A percentile compares a stretch with the other conserved stretches of the same genome.
Evolutionary conservation across 92 coral and sea anemone species (phyloP).

Genomic region (Muricea muricata): DNA sequence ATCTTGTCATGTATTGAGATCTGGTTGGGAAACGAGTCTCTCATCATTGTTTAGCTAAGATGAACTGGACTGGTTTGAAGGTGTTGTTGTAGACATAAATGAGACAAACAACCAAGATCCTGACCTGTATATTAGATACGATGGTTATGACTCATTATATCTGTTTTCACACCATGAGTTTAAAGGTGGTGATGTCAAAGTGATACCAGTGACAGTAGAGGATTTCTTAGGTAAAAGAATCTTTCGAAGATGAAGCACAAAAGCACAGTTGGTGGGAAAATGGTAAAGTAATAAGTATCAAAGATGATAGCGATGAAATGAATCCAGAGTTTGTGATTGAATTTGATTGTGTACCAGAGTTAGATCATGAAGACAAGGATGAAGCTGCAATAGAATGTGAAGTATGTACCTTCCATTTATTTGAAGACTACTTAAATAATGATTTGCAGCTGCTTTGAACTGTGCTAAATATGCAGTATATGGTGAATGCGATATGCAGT

Average conservation of each 20-base stretch:
- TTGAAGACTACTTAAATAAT: too few relatives aligned
- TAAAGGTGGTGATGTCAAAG: conserved; percentile 15
- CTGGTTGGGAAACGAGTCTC: too few relatives aligned
- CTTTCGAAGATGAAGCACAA: conserved; percentile 36
- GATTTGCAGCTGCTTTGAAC: too few relatives aligned
- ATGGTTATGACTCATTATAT: conserved; percentile 51
- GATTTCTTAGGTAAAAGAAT: conserved; percentile 48
- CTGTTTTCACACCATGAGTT: conserved; percentile 50
- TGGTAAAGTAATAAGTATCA: conserved; percentile 22
- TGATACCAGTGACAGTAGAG: background rate
- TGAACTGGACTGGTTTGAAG: conserved; percentile 47
- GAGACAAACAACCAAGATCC: conserved; percentile 47
- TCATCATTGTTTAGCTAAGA: too few relatives aligned
- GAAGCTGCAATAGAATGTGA: too few relatives aligned
- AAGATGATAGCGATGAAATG: conserved; percentile 5
- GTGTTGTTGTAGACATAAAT: conserved; percentile 42
- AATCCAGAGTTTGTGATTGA: conserved; percentile 49
- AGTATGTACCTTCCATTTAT: too few relatives aligned
- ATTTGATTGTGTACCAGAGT: conserved; percentile 13
- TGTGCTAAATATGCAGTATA: too few relatives aligned
- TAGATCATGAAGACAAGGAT: too few relatives aligned
- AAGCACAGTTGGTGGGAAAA: conserved; percentile 49
- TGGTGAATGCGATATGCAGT: too few relatives aligned
- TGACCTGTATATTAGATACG: conserved; percentile 47
- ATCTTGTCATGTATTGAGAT: too few relatives aligned